phyloP scores from a whole-genome alignment of 2,797 vertebrate genomes.

The Chromobotia macracanthus region DNA sequence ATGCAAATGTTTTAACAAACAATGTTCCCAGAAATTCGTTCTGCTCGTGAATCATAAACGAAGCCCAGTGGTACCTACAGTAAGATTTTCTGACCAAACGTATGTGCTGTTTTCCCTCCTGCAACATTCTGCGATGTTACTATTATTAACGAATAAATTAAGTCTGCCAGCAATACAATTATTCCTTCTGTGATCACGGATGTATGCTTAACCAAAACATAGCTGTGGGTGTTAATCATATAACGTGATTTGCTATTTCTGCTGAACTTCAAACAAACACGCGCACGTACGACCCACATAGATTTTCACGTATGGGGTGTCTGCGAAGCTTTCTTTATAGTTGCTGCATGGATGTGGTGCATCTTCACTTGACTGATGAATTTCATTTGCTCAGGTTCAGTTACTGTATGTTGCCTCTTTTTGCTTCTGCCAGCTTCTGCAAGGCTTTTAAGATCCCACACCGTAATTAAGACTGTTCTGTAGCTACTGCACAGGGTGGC shows the following conservation, averaged over 20 bases:
- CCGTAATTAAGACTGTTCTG: slow-evolving; percentile 58
- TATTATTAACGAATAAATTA: neutral
- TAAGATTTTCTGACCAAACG: neutral
- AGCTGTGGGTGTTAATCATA: slow-evolving; percentile 4
- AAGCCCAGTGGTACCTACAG: neutral
- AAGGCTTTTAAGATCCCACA: slow-evolving; percentile 55
- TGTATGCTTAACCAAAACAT: slow-evolving; percentile 14
- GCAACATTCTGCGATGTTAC: neutral
- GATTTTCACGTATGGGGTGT: slow-evolving; percentile 3
- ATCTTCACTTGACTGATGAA: slow-evolving; percentile 60
- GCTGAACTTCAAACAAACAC: slow-evolving; percentile 28
- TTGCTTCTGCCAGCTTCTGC: slow-evolving; percentile 49
- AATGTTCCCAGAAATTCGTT: neutral
- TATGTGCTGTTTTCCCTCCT: neutral
- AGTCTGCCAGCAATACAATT: neutral
- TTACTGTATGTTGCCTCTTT: slow-evolving; percentile 48
- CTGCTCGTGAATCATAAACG: neutral
- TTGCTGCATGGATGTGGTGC: slow-evolving; percentile 37
- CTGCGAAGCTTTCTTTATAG: slow-evolving; percentile 5
- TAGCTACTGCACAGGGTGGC: slow-evolving; percentile 29
- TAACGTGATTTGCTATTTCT: slow-evolving; percentile 39
- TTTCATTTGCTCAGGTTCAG: slow-evolving; percentile 61
- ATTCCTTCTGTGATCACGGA: slow-evolving; percentile 10
- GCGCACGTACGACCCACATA: slow-evolving; percentile 4
- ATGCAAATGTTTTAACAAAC: too few species aligned